Evolutionary conservation across 2,113 vertebrate genomes (phyloP), one percentile per base, ranked within the genome.

Genomic region (Microcebus tavaratra): DNA sequence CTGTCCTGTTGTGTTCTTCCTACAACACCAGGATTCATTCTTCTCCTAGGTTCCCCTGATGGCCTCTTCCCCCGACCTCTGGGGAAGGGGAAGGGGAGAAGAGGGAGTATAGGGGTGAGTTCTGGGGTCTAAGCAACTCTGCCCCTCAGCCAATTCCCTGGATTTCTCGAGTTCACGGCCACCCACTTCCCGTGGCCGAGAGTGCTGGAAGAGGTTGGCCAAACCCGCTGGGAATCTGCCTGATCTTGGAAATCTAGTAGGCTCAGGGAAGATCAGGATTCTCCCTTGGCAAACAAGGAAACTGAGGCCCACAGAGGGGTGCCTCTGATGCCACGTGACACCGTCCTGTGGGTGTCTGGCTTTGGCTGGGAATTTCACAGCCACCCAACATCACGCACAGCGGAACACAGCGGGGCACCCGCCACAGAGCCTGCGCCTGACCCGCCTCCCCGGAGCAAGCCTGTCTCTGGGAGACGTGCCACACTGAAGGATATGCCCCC

Each of bases 341-440:
- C 89, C 7, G 6, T 25, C 73, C 72, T 14, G 23, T 29, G 61
- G n/a, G 45, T 2, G 9, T 83, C 73, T 72, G 80, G 72, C 65
- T 65, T 55, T 70, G 36, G 70, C 0, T 36, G 88, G 65, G 70
- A 36, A 21, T 70, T 53, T 94, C 85, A 80, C 48, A 31, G 53
- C 39, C 4, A 2, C 3, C 10, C 18, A 25, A 53, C 70, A 17
- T 39, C 50, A 70, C 17, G 8, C 14, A 50, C 17, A 6, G 18
- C 0, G 5, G 39, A 70, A 48, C 36, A 20, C 18, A 23, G 13
- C 0, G 0, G 12, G 25, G 18, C 7, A 10, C 34, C 39, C 10
- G 5, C 34, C 17, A 25, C 34, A 50, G n/a, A 39, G 45, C 34
- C 53, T 8, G 25, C 0, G 39, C 31, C 36, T 10, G 1, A 0